Percentiles rank a stretch among this genome's conserved stretches.
These are phyloP conservation scores for Platorchestia sp. DNA, from an alignment of 1,140 invertebrate genomes.

Conservation along the genomic window DNA sequence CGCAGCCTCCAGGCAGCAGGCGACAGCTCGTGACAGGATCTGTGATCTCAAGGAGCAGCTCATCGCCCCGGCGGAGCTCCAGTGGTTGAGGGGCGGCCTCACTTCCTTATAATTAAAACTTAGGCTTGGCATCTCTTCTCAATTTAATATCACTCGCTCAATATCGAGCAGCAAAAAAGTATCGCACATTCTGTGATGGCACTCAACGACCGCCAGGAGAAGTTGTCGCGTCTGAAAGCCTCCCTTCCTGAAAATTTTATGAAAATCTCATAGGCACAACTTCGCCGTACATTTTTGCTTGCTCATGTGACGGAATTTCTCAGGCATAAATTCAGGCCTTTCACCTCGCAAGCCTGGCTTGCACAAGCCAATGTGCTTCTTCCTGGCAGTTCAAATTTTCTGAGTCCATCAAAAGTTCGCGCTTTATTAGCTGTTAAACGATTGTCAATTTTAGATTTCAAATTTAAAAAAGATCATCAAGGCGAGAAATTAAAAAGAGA, in stretches of 20 bases:
- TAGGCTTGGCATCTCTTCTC: not conserved
- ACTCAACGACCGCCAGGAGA: not conserved
- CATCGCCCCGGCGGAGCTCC: too few relatives aligned
- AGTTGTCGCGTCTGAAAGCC: not conserved
- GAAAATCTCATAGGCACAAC: not conserved
- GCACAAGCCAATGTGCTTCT: not conserved
- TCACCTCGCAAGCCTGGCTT: not conserved
- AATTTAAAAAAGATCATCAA: too few relatives aligned
- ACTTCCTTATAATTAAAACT: constrained; percentile 44
- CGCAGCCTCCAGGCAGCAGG: too few relatives aligned
- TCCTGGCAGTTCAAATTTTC: not conserved
- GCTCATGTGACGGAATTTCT: not conserved
- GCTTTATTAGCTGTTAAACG: too few relatives aligned
- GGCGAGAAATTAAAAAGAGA: too few relatives aligned
- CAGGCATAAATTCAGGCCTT: not conserved
- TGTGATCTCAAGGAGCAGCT: too few relatives aligned
- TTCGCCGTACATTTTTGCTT: not conserved
- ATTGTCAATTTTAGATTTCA: too few relatives aligned
- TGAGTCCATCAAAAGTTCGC: not conserved
- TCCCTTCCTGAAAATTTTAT: not conserved
- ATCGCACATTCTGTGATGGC: not conserved
- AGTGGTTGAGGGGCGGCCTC: not conserved
- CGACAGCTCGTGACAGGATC: too few relatives aligned
- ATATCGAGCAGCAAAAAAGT: constrained; percentile 4
- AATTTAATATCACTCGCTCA: constrained; percentile 45